These are phyloP conservation scores for Arvicanthis niloticus DNA, from an alignment of 2,113 vertebrate genomes.

Conservation along the genomic window DNA sequence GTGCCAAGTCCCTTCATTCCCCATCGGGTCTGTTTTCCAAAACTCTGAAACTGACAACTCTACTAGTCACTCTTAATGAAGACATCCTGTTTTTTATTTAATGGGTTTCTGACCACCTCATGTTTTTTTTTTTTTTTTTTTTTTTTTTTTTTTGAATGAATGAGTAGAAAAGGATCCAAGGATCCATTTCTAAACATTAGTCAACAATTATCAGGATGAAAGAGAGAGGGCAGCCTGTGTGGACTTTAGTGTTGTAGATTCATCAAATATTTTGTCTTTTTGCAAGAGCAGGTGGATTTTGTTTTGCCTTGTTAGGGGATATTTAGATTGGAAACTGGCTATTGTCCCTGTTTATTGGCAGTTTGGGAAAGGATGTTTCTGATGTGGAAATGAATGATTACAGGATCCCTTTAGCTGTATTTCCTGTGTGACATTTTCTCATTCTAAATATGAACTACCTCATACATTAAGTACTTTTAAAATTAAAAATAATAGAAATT, in stretches of 20 bases:
- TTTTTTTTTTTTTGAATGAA: background rate
- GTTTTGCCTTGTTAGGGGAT: background rate
- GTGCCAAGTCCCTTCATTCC: background rate
- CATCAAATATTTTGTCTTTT: background rate
- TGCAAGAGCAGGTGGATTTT: background rate
- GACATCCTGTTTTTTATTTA: background rate
- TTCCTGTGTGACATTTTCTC: background rate
- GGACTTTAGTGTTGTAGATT: background rate
- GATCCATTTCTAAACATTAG: conserved; percentile 7
- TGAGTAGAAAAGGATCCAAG: background rate
- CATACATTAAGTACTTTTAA: too few species aligned
- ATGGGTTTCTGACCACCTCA: background rate
- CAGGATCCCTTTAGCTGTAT: background rate
- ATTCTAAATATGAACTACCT: conserved; percentile 1
- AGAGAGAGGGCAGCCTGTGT: background rate
- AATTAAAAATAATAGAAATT: background rate
- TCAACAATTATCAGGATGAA: background rate
- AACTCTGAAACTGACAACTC: background rate
- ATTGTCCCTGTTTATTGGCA: background rate
- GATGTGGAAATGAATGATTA: conserved; percentile 30
- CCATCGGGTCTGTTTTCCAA: background rate
- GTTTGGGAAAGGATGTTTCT: conserved; percentile 18
- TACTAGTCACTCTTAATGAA: conserved; percentile 9
- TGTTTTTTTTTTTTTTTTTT: too few species aligned
- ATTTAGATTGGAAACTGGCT: background rate